Base-by-base conservation (phyloP, 2,113 vertebrate genomes). In the Anoplopoma fimbria region DNA sequence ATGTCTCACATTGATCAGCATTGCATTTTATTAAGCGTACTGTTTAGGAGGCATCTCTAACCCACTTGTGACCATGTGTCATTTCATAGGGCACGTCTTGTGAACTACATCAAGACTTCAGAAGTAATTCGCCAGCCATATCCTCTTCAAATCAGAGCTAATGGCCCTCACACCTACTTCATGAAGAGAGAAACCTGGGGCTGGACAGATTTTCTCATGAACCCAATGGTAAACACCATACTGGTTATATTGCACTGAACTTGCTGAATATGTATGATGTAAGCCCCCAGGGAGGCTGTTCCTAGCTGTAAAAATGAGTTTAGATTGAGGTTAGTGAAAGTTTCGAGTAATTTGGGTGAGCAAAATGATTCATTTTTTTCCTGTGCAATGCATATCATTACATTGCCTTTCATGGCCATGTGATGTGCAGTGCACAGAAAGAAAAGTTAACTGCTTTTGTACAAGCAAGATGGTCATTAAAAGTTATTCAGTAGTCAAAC, bases 201-300 rank as follows among this genome's bases (percentile, higher is more conserved):
- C 27, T 99, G 98, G 98, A 98, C 97, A 55, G 98, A 99, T 91
- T 99, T 99, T 89, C 96, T 99, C 27, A 99, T 99, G 98, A 99
- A 99, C 80, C 98, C 98, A 55, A 99, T 99, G 98, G 98, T 99
- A 96, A 2, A 31, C 12, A n/a, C 31, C 21, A 6, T 27, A n/a
- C 17, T 4, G 0, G 31, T 8, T 17, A 21, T 55, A 17, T 34
- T 65, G 10, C 10, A 2, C 9, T 62, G n/a, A 34, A 13, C 0
- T 31, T 6, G 1, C n/a, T 23, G 4, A n/a, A 61, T 73, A 23
- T 71, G 9, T 27, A 17, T 49, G 13, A n/a, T 42, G 12, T 65
- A 2, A 40, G 25, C 15, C 4, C 13, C 65, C 7, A 13, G 36
- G 3, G 12, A 13, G 13, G 5, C 2, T 10, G 23, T 19, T 53